phyloP scores from a whole-genome alignment of 1,140 invertebrate species.

The Heliothis subflexa region DNA sequence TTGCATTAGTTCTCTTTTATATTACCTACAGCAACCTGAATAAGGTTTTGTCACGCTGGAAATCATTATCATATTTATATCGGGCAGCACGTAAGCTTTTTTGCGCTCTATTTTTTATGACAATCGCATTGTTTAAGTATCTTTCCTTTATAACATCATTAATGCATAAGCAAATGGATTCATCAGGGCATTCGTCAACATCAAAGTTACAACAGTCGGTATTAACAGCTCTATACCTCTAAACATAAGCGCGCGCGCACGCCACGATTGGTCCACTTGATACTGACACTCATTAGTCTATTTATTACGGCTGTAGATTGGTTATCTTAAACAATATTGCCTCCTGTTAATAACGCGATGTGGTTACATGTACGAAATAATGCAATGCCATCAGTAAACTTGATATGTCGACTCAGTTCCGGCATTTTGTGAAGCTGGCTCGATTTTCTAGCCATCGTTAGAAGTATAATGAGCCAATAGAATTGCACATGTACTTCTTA shows the following conservation, averaged over 20 bases:
- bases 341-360: constrained; percentile 65
- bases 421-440: constrained; percentile 6
- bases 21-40: too few species aligned
- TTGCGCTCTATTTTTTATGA: background rate
- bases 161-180: too few species aligned
- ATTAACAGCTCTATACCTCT: constrained; percentile 34
- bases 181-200: too few species aligned
- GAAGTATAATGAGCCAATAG: constrained; percentile 25
- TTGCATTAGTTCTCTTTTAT: too few species aligned
- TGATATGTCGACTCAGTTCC: constrained; percentile 31
- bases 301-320: constrained; percentile 76
- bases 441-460: background rate
- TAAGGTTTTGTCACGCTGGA: background rate
- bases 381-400: constrained; percentile 53
- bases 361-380: constrained; percentile 59
- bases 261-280: constrained; percentile 65
- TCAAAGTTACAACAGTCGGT: background rate
- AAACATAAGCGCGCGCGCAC: constrained; percentile 32
- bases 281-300: constrained; percentile 81
- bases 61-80: background rate
- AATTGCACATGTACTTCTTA: constrained; percentile 28
- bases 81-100: background rate
- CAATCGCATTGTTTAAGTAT: too few species aligned
- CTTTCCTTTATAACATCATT: too few species aligned
- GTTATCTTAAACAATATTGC: constrained; percentile 75